These are phyloP conservation scores for Scophthalmus maximus DNA, from an alignment of 2,113 vertebrate species.

Conservation along the genomic window DNA sequence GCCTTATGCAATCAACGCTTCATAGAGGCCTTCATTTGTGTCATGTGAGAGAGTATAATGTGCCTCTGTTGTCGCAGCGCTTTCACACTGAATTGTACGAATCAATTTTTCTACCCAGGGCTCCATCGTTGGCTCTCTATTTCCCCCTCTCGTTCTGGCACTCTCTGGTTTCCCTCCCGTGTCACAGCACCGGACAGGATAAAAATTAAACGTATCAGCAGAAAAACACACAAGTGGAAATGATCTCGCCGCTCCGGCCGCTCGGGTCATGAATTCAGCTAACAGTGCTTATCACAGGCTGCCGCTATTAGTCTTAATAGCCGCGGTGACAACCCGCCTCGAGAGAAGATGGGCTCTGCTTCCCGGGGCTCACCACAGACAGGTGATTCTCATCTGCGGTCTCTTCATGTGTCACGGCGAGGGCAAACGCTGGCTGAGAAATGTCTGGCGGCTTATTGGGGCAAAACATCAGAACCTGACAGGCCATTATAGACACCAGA, in stretches of 20 bases:
- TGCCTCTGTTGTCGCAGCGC: constrained; percentile 31
- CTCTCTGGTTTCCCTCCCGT: constrained; percentile 47
- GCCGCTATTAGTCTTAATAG: constrained; percentile 78
- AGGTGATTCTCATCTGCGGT: constrained; percentile 69
- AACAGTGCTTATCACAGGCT: constrained; percentile 73
- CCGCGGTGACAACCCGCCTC: constrained; percentile 59
- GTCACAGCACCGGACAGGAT: constrained; percentile 63
- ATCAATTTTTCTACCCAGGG: constrained; percentile 64
- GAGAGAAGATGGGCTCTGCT: constrained; percentile 55
- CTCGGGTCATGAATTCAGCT: constrained; percentile 76
- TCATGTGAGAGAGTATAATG: constrained; percentile 18
- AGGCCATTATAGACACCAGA: constrained; percentile 35
- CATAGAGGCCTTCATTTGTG: constrained; percentile 4
- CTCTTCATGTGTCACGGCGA: constrained; percentile 53
- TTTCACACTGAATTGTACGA: constrained; percentile 38
- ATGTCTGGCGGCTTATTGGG: constrained; percentile 51
- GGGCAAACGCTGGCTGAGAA: constrained; percentile 29
- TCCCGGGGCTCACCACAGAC: constrained; percentile 44
- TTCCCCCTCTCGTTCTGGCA: constrained; percentile 41
- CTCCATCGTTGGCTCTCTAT: constrained; percentile 54
- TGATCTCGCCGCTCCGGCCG: constrained; percentile 58
- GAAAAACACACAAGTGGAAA: constrained; percentile 79
- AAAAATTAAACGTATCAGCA: constrained; percentile 77
- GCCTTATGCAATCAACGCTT: constrained; percentile 17
- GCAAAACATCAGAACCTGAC: constrained; percentile 43